Conservation (phyloP, 2,797 vertebrate genomes). For the Podarcis siculus region DNA sequence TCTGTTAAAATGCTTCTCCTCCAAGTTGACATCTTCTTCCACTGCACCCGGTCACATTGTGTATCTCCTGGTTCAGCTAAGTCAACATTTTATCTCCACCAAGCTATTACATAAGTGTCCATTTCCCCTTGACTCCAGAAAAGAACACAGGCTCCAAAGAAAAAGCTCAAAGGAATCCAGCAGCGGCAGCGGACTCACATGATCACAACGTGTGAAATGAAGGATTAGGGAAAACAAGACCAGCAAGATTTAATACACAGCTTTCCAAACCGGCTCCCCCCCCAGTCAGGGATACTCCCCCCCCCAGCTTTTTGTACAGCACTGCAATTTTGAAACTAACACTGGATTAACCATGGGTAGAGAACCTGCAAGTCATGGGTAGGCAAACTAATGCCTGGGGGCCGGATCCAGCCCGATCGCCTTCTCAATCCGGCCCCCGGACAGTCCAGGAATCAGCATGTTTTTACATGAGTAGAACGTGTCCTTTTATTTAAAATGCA, state of each 20-base stretch:
- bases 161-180: constrained; percentile 15
- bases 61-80: not conserved
- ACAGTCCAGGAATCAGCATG: too few species aligned
- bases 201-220: not conserved
- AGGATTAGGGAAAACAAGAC: constrained; percentile 6
- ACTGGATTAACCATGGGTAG: not conserved
- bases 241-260: not conserved
- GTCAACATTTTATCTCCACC: not conserved
- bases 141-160: constrained; percentile 7
- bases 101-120: constrained; percentile 4
- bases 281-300: not conserved
- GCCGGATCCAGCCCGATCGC: too few species aligned
- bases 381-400: too few species aligned
- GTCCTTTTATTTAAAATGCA: too few species aligned
- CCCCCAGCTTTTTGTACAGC: not conserved
- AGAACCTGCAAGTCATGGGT: too few species aligned
- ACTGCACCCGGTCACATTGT: not conserved
- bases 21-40: not conserved
- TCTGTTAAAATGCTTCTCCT: not conserved
- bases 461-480: too few species aligned
- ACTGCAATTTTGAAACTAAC: not conserved
- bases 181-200: not conserved
- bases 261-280: not conserved
- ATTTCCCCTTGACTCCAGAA: constrained; percentile 21
- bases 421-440: too few species aligned